Evolutionary conservation across 2,888 invertebrate species (phyloP).

Genomic region (Willowsia nigromaculata): DNA sequence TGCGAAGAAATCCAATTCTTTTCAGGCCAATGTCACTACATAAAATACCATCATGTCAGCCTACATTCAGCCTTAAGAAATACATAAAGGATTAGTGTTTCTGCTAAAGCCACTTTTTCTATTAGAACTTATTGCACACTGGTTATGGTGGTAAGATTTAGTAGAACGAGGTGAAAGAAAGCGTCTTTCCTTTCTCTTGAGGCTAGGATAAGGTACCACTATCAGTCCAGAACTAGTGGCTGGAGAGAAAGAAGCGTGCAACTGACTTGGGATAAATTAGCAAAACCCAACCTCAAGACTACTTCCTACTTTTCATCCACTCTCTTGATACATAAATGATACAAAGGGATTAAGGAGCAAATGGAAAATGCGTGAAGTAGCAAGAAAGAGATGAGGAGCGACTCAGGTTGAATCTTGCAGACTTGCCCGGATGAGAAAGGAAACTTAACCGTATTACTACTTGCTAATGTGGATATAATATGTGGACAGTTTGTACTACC

Average conservation of each 20-base stretch:
- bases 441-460: conserved; percentile 15
- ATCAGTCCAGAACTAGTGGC: not conserved
- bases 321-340: conserved; percentile 39
- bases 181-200: conserved; percentile 22
- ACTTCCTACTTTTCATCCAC: conserved; percentile 9
- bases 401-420: conserved; percentile 21
- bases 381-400: not conserved
- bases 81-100: conserved; percentile 17
- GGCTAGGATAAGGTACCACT: conserved; percentile 8
- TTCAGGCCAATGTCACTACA: conserved; percentile 46
- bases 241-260: conserved; percentile 66
- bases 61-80: not conserved
- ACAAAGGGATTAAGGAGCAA: not conserved
- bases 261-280: conserved; percentile 78
- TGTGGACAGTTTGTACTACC: conserved; percentile 15
- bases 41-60: not conserved
- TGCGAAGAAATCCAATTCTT: conserved; percentile 27
- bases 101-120: conserved; percentile 17
- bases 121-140: conserved; percentile 31
- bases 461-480: conserved; percentile 36
- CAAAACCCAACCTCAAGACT: conserved; percentile 41
- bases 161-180: not conserved
- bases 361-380: conserved; percentile 39
- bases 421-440: not conserved
- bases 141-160: not conserved